Base-by-base conservation (phyloP, 1,140 invertebrate genomes). In the Cylas formicarius region DNA sequence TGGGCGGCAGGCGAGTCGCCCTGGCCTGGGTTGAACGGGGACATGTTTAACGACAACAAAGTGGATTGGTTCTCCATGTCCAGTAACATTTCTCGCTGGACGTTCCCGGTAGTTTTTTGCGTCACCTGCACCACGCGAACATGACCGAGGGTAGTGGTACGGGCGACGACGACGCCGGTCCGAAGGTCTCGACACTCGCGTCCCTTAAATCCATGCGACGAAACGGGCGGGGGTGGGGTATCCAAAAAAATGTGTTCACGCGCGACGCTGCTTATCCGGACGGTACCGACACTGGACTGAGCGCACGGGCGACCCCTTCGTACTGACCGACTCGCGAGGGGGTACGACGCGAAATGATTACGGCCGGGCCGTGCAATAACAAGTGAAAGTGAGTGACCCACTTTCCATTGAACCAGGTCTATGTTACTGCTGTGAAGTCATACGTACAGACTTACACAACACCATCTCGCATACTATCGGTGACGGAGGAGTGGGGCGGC, bases 11-110 rank as follows among this genome's bases (percentile, higher is more conserved):
- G 60, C 55, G 76, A 69, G 63, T 78, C 75, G 56, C 78, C 77
- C 55, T 84, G 77, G 65, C 84, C 69, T 60, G 81, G 78, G 67
- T 67, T 71, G 67, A 71, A 72, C 50, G 85, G 82, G 66, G 84
- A 84, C 80, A 88, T 85, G 72, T 84, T 86, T 56, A 87, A 76
- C 66, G 83, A 85, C 72, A 86, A 82, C 67, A 86, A 75, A 72
- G 81, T 77, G 71, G 83, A 78, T 70, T 71, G 69, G 59, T 72
- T 69, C 76, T 83, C 81, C 81, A 84, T 83, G 70, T 82, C 78
- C 72, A 82, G 79, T 80, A 82, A 81, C 80, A 83, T 82, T 74
- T 71, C 70, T 63, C 53, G 27, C 9, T 20, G 11, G 24, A 40
- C 36, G 19, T 23, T 11, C n/a, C 38, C 10, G 18, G 16, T 11